Conservation (phyloP, 2,797 vertebrate species). For the Melanotaenia trifasciata region DNA sequence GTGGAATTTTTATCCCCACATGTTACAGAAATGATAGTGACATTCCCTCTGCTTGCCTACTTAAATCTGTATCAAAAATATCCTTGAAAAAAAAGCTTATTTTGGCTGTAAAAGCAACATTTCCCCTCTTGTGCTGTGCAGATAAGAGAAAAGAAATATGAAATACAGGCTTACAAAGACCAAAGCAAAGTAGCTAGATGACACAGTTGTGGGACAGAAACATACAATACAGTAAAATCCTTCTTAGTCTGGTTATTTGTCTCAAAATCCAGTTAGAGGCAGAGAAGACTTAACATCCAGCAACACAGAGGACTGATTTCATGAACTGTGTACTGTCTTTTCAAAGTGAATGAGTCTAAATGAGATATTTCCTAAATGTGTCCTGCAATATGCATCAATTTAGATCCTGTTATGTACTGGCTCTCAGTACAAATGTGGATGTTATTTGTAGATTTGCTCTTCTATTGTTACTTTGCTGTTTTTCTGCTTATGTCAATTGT, state of each 20-base stretch:
- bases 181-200: constrained; percentile 6
- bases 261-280: constrained; percentile 50
- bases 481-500: background rate
- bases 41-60: background rate
- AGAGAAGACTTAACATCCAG: constrained; percentile 27
- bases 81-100: background rate
- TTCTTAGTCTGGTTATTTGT: constrained; percentile 47
- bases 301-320: constrained; percentile 23
- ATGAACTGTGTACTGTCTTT: constrained; percentile 7
- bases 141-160: constrained; percentile 19
- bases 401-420: background rate
- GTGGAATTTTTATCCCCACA: background rate
- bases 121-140: constrained; percentile 9
- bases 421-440: background rate
- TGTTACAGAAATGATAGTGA: background rate
- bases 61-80: background rate
- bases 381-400: background rate
- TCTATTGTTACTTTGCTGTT: background rate
- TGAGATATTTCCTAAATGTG: background rate
- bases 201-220: constrained; percentile 39
- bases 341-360: background rate
- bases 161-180: constrained; percentile 10
- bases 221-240: constrained; percentile 55
- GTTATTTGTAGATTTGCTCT: background rate
- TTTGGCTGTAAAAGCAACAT: background rate